These are phyloP conservation scores for Cephus pulcher DNA, from an alignment of 2,888 invertebrate species.

Conservation along the genomic window DNA sequence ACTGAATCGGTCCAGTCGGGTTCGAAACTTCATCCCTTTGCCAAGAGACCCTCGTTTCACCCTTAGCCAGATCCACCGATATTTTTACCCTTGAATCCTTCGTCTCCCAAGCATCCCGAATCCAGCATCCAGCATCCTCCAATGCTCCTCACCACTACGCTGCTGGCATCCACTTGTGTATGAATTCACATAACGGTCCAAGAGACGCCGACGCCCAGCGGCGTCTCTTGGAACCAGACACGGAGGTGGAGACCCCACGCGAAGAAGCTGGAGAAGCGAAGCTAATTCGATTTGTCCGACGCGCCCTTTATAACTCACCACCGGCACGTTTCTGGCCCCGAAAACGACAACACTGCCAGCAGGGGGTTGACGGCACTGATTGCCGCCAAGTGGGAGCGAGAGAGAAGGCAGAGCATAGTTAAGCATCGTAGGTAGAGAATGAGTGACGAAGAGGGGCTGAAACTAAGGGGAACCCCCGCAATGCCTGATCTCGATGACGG, in stretches of 20 bases:
- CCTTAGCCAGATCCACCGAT: neutral
- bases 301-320: neutral
- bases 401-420: too few relatives aligned
- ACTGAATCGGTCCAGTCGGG: too few relatives aligned
- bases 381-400: constrained; percentile 21
- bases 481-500: constrained; percentile 37
- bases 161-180: too few relatives aligned
- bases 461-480: constrained; percentile 22
- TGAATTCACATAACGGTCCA: too few relatives aligned
- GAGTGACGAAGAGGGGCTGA: constrained; percentile 15
- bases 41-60: neutral
- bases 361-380: constrained; percentile 39
- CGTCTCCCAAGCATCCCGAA: too few relatives aligned
- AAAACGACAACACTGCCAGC: constrained; percentile 46
- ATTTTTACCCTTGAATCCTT: too few relatives aligned
- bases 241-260: constrained; percentile 24
- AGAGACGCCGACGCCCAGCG: too few relatives aligned
- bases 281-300: constrained; percentile 36
- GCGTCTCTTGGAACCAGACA: too few relatives aligned
- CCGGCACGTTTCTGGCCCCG: constrained; percentile 20
- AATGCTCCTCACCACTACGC: too few relatives aligned
- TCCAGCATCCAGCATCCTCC: too few relatives aligned
- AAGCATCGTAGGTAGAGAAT: constrained; percentile 23
- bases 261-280: constrained; percentile 33
- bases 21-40: neutral